Conservation (phyloP, 2,888 invertebrate genomes). For the Trypoxylon attenuatum region DNA sequence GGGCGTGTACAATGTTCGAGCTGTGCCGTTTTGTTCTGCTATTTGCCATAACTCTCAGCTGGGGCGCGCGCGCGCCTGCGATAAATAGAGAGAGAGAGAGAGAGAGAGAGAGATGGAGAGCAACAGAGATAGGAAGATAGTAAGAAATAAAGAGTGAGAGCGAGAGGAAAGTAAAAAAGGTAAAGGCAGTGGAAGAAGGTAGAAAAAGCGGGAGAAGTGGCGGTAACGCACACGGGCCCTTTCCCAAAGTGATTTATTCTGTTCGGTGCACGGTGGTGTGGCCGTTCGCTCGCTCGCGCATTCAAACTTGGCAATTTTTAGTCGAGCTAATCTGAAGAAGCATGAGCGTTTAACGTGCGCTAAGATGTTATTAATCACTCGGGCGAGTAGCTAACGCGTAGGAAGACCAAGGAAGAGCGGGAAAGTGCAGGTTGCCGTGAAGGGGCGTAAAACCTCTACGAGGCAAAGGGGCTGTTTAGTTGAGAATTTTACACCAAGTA, state of each 20-base stretch:
- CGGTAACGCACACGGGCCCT: constrained; percentile 36
- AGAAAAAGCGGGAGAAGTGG: constrained; percentile 29
- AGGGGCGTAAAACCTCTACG: not conserved
- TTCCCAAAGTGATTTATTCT: constrained; percentile 56
- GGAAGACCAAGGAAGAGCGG: constrained; percentile 31
- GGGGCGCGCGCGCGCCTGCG: not conserved
- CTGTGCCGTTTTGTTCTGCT: constrained; percentile 35
- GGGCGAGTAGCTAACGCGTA: constrained; percentile 25
- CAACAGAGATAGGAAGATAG: too few relatives aligned
- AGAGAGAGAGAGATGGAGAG: not conserved
- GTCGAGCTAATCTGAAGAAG: constrained; percentile 57
- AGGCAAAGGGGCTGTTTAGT: constrained; percentile 45
- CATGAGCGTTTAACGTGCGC: constrained; percentile 56
- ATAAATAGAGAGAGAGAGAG: not conserved
- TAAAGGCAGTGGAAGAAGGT: constrained; percentile 11
- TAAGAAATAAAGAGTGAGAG: too few relatives aligned
- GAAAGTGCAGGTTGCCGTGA: not conserved
- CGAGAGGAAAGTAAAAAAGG: not conserved
- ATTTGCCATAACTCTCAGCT: constrained; percentile 58
- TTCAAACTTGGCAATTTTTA: constrained; percentile 57
- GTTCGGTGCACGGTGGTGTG: constrained; percentile 46
- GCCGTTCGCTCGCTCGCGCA: constrained; percentile 10
- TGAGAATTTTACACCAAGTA: constrained; percentile 44
- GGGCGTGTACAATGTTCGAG: constrained; percentile 43
- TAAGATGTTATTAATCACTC: constrained; percentile 59